A percentile compares a stretch with the other conserved stretches of the same genome.
phyloP scores from a whole-genome alignment of 1,140 invertebrate genomes.

The Cydia splendana region DNA sequence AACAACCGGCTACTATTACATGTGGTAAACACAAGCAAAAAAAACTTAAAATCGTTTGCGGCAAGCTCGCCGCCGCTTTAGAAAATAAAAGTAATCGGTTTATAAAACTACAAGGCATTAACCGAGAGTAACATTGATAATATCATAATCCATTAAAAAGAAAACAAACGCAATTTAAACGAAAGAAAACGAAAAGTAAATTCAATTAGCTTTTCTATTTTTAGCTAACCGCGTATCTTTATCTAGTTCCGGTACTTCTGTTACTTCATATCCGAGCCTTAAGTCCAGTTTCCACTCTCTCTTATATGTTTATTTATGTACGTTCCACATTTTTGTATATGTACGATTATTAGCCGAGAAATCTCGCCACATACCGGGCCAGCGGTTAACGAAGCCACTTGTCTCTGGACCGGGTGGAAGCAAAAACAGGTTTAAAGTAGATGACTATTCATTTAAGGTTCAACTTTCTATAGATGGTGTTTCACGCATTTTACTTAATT shows the following conservation, averaged over 20 bases:
- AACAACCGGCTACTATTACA: slow-evolving; percentile 21
- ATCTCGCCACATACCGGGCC: slow-evolving; percentile 42
- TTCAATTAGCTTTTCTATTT: slow-evolving; percentile 24
- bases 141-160: slow-evolving; percentile 15
- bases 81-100: slow-evolving; percentile 28
- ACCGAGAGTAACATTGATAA: slow-evolving; percentile 17
- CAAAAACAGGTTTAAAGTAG: slow-evolving; percentile 58
- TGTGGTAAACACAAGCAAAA: slow-evolving; percentile 15
- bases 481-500: slow-evolving; percentile 52
- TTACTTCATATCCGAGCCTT: slow-evolving; percentile 32
- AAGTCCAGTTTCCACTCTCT: slow-evolving; percentile 52
- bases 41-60: slow-evolving; percentile 3
- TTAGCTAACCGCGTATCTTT: slow-evolving; percentile 8
- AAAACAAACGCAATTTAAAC: slow-evolving; percentile 9
- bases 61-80: slow-evolving; percentile 2
- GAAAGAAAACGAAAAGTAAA: slow-evolving; percentile 22
- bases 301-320: slow-evolving; percentile 56
- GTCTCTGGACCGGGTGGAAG: slow-evolving; percentile 40
- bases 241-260: slow-evolving; percentile 27
- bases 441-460: slow-evolving; percentile 50
- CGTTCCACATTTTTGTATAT: slow-evolving; percentile 59
- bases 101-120: slow-evolving; percentile 21
- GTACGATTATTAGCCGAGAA: slow-evolving; percentile 55
- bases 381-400: slow-evolving; percentile 43
- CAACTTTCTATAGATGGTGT: slow-evolving; percentile 59